Conservation (phyloP, 2,113 vertebrate genomes). For the Grammomys surdaster region DNA sequence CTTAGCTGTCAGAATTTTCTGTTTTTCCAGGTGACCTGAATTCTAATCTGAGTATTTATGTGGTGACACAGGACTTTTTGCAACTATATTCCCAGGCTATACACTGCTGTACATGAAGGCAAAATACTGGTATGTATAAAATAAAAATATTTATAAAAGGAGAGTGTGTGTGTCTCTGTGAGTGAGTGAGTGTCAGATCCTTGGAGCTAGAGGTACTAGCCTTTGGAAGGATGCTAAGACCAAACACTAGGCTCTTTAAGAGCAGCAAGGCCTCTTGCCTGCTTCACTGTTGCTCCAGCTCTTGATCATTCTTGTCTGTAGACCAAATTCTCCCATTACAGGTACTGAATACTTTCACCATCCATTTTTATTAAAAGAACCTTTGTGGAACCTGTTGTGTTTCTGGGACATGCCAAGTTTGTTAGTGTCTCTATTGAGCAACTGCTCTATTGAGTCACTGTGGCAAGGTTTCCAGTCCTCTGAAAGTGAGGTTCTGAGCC, state of each 20-base stretch:
- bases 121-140: too few relatives aligned
- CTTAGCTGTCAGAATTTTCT: not conserved
- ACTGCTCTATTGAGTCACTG: fast-evolving
- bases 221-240: too few relatives aligned
- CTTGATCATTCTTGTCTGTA: not conserved
- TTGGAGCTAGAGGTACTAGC: not conserved
- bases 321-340: not conserved
- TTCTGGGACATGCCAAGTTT: not conserved
- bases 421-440: not conserved
- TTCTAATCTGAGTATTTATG: not conserved
- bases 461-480: not conserved
- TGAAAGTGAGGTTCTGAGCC: not conserved
- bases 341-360: not conserved
- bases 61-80: not conserved
- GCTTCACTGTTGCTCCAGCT: too few relatives aligned
- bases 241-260: not conserved
- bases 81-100: not conserved
- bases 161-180: not conserved
- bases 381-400: not conserved
- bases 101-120: not conserved
- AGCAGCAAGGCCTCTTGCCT: not conserved
- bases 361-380: not conserved
- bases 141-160: not conserved
- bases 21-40: not conserved
- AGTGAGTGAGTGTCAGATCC: not conserved